Evolutionary conservation across 2,113 vertebrate species (phyloP), one percentile per base, ranked within the genome.

Genomic region (Asarcornis scutulata): DNA sequence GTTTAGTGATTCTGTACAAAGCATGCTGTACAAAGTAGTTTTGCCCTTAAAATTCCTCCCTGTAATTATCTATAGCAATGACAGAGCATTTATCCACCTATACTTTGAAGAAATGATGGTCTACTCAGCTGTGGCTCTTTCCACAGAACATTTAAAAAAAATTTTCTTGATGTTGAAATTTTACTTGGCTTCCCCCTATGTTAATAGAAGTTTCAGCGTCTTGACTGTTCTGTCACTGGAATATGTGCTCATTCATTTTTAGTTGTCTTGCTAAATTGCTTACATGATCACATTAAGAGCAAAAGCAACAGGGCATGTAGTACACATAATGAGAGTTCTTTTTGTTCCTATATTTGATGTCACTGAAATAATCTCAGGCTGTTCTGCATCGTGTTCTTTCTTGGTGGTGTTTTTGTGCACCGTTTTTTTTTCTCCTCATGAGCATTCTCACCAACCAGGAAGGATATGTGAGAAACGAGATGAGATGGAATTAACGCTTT

Each of bases 261-360:
- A 89, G 32, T 68, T 88, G 42, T 73, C 74, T 72, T 87, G 73
- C 56, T 78, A 86, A 94, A 93, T 81, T 90, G 62, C 88, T 58
- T 81, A 80, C 73, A 64, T 15, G 86, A 88, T 88, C 64, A 11
- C 63, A 74, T 80, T 89, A 83, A 86, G 92, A 92, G 62, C 59
- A 83, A 80, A 95, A 95, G 87, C 89, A 95, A 73, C 76, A 40
- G 85, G 85, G 73, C 90, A 64, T 87, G 74, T 50, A 90, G 77
- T 46, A 92, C 86, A 56, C 73, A 76, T 92, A 86, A 92, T 76
- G 83, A 86, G 64, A 78, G 56, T 52, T 69, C 63, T 64, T 12
- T 76, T 94, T 91, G 44, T 89, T 92, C 40, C 34, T 78, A 0
- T 46, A 56, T 84, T 93, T 75, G 60, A 34, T 72, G 40, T 72